Conservation (phyloP, 1,140 invertebrate species). For the Aphelinus certus region DNA sequence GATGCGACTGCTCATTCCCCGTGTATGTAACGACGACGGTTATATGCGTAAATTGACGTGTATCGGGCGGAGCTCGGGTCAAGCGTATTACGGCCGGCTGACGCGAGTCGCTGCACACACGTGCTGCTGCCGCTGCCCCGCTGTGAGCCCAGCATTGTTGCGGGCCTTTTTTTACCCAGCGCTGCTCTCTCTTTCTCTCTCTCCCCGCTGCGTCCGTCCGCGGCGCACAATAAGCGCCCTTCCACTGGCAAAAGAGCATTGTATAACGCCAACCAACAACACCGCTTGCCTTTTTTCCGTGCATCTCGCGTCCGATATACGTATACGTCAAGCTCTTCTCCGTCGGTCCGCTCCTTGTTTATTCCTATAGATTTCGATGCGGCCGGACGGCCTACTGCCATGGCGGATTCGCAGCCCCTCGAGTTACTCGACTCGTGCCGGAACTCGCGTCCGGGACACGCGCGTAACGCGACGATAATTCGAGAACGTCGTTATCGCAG, state of each 20-base stretch:
- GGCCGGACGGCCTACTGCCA: too few relatives aligned
- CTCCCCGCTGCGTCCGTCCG: constrained; percentile 22
- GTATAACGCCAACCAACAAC: background rate
- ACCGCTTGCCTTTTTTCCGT: background rate
- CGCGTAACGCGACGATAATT: too few relatives aligned
- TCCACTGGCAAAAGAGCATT: constrained; percentile 42
- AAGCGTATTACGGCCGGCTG: constrained; percentile 51
- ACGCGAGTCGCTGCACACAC: constrained; percentile 16
- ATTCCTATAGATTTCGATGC: too few relatives aligned
- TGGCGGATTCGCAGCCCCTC: too few relatives aligned
- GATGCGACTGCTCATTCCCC: constrained; percentile 57
- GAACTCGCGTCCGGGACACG: too few relatives aligned
- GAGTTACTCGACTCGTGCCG: too few relatives aligned
- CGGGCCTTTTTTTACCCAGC: constrained; percentile 35
- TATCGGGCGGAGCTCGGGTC: constrained; percentile 53
- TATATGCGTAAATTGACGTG: constrained; percentile 59
- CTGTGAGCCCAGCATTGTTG: constrained; percentile 33
- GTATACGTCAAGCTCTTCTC: too few relatives aligned
- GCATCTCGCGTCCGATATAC: too few relatives aligned
- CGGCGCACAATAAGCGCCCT: constrained; percentile 38
- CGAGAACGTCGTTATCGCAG: too few relatives aligned
- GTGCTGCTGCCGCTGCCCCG: constrained; percentile 20
- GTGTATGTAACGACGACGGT: constrained; percentile 47
- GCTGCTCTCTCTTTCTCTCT: constrained; percentile 7
- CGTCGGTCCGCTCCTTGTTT: too few relatives aligned